A percentile compares a stretch with the other conserved stretches of the same genome.
Evolutionary conservation across 2,888 invertebrate genomes (phyloP).

Genomic region (Coleophora flavipennella): DNA sequence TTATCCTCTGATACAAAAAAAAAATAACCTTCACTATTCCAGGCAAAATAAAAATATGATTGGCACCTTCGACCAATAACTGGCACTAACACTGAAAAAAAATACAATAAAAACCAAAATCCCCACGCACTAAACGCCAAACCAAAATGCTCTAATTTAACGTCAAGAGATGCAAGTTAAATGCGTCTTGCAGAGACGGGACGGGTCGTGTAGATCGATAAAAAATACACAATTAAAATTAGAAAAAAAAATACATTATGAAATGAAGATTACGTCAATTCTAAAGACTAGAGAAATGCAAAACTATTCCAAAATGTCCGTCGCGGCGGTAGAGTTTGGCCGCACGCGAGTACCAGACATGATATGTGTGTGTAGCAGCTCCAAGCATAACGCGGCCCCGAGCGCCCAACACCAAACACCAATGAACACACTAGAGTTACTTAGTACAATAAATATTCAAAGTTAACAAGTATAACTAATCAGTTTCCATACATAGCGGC

Average conservation of each 20-base stretch:
- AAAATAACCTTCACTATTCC: conserved; percentile 10
- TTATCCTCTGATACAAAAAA: conserved; percentile 14
- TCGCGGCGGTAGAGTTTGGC: conserved; percentile 24
- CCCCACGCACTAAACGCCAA: conserved; percentile 23
- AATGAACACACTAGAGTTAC: conserved; percentile 43
- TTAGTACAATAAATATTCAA: conserved; percentile 19
- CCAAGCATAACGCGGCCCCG: conserved; percentile 23
- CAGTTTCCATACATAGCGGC: conserved; percentile 20
- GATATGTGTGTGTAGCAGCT: conserved; percentile 49
- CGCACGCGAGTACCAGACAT: conserved; percentile 31
- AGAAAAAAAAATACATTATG: conserved; percentile 25
- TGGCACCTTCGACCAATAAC: too few species aligned
- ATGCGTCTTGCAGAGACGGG: conserved; percentile 29
- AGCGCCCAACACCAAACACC: conserved; percentile 22
- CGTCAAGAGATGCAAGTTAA: conserved; percentile 29
- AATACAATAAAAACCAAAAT: conserved; percentile 10
- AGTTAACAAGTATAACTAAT: conserved; percentile 39
- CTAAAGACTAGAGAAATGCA: conserved; percentile 70
- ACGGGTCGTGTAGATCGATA: conserved; percentile 18
- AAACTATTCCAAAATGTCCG: conserved; percentile 48
- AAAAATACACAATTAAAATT: conserved; percentile 18
- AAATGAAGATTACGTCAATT: conserved; percentile 41
- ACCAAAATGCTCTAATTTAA: conserved; percentile 27
- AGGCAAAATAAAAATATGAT: conserved; percentile 7
- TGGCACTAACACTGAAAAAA: conserved; percentile 14